Evolutionary conservation across 2,113 vertebrate genomes (phyloP).

Genomic region (Salvelinus alpinus): DNA sequence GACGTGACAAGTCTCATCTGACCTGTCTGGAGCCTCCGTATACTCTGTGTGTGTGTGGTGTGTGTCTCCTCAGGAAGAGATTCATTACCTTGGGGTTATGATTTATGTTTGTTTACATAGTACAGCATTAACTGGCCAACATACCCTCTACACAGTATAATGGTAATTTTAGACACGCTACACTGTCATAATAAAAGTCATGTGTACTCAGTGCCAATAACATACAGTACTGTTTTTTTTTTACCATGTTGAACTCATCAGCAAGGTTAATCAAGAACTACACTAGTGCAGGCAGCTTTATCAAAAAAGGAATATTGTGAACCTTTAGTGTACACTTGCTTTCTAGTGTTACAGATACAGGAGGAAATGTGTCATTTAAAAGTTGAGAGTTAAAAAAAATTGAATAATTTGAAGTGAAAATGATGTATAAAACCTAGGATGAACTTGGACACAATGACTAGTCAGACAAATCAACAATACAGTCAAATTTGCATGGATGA

Average conservation of each 20-base stretch:
- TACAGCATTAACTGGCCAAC: background rate
- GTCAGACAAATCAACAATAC: background rate
- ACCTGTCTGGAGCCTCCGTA: conserved; percentile 56
- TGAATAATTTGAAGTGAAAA: background rate
- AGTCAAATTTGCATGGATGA: background rate
- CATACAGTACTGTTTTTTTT: background rate
- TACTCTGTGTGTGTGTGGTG: background rate
- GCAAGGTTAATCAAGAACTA: conserved; percentile 22
- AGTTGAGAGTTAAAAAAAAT: background rate
- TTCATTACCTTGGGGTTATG: conserved; percentile 31
- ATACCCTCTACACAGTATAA: conserved; percentile 13
- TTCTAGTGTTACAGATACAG: conserved; percentile 59
- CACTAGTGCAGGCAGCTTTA: conserved; percentile 49
- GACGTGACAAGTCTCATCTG: conserved; percentile 77
- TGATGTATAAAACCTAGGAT: background rate
- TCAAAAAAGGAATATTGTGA: conserved; percentile 56
- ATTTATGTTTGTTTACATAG: conserved; percentile 44
- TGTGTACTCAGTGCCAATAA: background rate
- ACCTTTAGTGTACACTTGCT: conserved; percentile 47
- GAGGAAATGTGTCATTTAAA: conserved; percentile 40
- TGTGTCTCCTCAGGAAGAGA: conserved; percentile 27
- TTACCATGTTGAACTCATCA: background rate
- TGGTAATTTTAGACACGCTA: conserved; percentile 16
- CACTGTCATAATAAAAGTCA: conserved; percentile 23
- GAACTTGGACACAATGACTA: background rate